Evolutionary conservation across 1,140 invertebrate species (phyloP).

Genomic region (Scaptodrosophila lebanonensis): DNA sequence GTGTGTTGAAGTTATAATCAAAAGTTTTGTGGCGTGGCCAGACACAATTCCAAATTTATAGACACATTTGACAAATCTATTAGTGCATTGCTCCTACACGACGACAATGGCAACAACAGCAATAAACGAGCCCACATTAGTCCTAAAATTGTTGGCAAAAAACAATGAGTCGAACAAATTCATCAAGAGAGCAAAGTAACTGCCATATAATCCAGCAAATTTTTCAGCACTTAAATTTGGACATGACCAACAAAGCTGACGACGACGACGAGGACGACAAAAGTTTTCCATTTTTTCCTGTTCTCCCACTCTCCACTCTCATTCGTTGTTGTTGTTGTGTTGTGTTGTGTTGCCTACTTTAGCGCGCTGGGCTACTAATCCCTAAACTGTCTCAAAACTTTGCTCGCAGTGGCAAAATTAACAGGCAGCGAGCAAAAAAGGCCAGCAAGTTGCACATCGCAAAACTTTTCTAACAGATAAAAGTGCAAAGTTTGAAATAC

Average conservation of each 20-base stretch:
- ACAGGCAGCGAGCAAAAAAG: constrained; percentile 33
- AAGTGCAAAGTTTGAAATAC: constrained; percentile 58
- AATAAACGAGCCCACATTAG: constrained; percentile 35
- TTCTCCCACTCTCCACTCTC: not conserved
- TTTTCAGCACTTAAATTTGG: constrained; percentile 72
- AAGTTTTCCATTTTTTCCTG: constrained; percentile 35
- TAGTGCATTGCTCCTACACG: constrained; percentile 42
- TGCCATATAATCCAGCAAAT: constrained; percentile 64
- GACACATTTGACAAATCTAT: constrained; percentile 62
- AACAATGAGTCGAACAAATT: constrained; percentile 65
- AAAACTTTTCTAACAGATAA: constrained; percentile 66
- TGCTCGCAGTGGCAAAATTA: constrained; percentile 21
- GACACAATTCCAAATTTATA: constrained; percentile 20
- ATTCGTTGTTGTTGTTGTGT: constrained; percentile 3
- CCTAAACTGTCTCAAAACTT: constrained; percentile 73
- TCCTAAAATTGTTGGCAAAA: constrained; percentile 53
- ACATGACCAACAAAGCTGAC: constrained; percentile 52
- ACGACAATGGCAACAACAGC: too few relatives aligned
- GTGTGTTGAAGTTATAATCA: constrained; percentile 27
- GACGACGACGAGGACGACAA: too few relatives aligned
- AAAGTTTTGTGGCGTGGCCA: constrained; percentile 19
- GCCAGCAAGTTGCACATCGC: too few relatives aligned
- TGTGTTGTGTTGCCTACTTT: constrained; percentile 44
- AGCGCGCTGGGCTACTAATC: constrained; percentile 51
- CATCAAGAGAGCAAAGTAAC: too few relatives aligned